These are phyloP conservation scores for Myiotriccus ornatus DNA, from an alignment of 2,797 vertebrate genomes.

Conservation along the genomic window DNA sequence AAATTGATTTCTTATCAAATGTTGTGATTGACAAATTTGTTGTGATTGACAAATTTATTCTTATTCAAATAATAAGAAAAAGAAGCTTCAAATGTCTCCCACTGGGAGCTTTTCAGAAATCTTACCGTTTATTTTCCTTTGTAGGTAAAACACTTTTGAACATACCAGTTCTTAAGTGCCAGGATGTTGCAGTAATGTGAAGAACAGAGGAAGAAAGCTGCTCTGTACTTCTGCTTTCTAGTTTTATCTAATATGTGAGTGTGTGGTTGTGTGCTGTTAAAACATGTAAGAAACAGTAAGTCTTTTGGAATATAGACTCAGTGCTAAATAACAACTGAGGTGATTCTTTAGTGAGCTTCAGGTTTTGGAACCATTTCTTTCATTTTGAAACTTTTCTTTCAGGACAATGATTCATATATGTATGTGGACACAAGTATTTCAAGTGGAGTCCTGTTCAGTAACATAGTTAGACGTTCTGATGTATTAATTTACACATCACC, in stretches of 20 bases:
- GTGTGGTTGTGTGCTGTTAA: rapidly evolving
- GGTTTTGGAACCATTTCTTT: background rate
- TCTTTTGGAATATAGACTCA: background rate
- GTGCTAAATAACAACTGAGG: background rate
- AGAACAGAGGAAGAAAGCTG: background rate
- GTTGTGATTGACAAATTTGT: background rate
- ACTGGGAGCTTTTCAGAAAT: background rate
- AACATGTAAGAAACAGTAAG: background rate
- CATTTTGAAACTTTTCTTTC: background rate
- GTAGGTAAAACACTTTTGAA: background rate
- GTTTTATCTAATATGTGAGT: background rate
- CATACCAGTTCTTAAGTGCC: background rate
- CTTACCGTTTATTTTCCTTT: background rate
- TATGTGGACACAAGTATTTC: background rate
- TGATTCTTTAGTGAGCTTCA: background rate
- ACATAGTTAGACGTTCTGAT: background rate
- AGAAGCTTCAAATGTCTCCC: background rate
- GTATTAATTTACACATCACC: background rate
- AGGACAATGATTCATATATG: background rate
- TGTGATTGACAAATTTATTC: background rate
- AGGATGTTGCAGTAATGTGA: background rate
- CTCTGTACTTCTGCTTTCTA: background rate
- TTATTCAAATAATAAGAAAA: background rate
- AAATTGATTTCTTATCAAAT: background rate
- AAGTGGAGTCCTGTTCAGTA: background rate